Evolutionary conservation across 2,797 vertebrate genomes (phyloP).

Genomic region (Sebastes miniatus): DNA sequence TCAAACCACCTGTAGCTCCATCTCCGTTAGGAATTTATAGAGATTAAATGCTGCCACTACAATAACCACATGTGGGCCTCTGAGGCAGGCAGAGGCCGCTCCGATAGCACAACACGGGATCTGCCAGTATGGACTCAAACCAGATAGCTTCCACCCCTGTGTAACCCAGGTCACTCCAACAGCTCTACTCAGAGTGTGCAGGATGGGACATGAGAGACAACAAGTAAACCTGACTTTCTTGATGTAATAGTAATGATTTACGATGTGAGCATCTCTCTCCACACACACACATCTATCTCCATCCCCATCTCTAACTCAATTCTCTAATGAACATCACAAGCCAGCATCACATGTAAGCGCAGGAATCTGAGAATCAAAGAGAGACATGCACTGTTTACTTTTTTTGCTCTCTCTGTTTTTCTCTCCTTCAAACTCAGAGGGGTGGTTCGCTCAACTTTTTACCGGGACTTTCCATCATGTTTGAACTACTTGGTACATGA

Average conservation of each 20-base stretch:
- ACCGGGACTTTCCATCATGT: constrained; percentile 34
- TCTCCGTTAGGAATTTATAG: constrained; percentile 70
- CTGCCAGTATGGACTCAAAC: constrained; percentile 31
- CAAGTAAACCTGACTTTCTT: neutral
- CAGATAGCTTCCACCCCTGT: constrained; percentile 3
- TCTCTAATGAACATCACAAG: constrained; percentile 78
- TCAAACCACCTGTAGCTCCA: constrained; percentile 79
- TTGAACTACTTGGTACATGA: constrained; percentile 38
- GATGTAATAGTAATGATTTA: constrained; percentile 17
- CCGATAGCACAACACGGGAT: constrained; percentile 47
- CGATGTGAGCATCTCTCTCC: neutral
- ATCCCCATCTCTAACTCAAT: constrained; percentile 72
- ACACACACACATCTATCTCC: constrained; percentile 33
- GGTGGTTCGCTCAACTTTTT: neutral
- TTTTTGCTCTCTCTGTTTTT: neutral
- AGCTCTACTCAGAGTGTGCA: neutral
- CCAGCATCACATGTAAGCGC: constrained; percentile 71
- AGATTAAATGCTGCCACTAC: constrained; percentile 74
- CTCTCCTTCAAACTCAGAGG: neutral
- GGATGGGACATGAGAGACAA: neutral
- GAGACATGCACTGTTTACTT: constrained; percentile 12
- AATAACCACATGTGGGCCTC: constrained; percentile 68
- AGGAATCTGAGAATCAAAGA: constrained; percentile 57
- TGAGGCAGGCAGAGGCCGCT: constrained; percentile 34
- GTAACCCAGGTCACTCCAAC: constrained; percentile 27